Conservation (phyloP, 1,140 invertebrate species). For the Drosophila jambulina region DNA sequence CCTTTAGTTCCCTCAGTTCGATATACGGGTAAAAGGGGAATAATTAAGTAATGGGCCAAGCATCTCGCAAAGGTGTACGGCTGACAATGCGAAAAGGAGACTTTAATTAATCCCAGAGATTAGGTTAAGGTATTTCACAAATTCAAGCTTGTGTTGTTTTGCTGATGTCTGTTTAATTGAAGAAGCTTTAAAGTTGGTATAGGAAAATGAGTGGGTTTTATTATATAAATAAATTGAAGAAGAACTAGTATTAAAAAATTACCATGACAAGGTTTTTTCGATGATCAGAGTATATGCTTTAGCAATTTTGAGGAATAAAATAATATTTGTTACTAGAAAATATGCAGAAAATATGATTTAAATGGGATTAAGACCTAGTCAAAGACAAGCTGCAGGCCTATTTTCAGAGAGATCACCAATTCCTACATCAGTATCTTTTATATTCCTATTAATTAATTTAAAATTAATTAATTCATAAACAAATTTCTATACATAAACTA, state of each 20-base stretch:
- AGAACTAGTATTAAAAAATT: too few species aligned
- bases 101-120: conserved; percentile 33
- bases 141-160: neutral
- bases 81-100: neutral
- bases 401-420: too few species aligned
- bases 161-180: neutral
- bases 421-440: too few species aligned
- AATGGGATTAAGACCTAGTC: too few species aligned
- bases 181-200: neutral
- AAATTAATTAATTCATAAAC: neutral
- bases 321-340: too few species aligned
- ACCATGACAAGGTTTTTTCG: too few species aligned
- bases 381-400: too few species aligned
- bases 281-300: too few species aligned
- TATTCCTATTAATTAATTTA: too few species aligned
- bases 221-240: neutral
- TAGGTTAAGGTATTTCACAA: neutral
- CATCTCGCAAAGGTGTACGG: neutral
- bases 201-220: neutral
- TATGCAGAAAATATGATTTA: too few species aligned
- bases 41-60: conserved; percentile 39
- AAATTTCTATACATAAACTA: neutral
- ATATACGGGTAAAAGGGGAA: conserved; percentile 33
- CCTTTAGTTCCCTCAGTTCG: conserved; percentile 14
- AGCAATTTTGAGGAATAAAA: too few species aligned